Base-by-base conservation (phyloP, 2,888 invertebrate species). In the Myopa tessellatipennis region DNA sequence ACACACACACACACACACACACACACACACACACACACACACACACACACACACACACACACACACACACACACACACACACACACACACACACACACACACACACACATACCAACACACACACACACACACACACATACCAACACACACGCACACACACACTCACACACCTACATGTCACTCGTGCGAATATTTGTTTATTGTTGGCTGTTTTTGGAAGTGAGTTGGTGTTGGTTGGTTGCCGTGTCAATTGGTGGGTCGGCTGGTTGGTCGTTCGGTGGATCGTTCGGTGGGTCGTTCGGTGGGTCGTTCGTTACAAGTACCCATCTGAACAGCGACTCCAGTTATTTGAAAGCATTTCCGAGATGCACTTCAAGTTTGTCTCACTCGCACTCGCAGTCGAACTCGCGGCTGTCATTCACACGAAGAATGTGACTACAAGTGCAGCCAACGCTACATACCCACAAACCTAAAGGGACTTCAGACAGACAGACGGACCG, bases 31-130 rank as follows among this genome's bases (percentile, higher is more conserved):
- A 65, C 68, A 68, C 45, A 74, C 68, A 72, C 60, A 71, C n/a
- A 38, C 61, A 71, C 40, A 67, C 61, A 50, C 45, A 77, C 26
- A 12, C 1, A 26, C 26, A 26, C 26, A n/a, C n/a, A n/a, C n/a
- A n/a, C n/a, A n/a, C n/a, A n/a, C n/a, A 26, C 26, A 26, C 26
- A 26, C 26, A 2, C 26, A 26, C 26, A 26, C 26, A 26, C 26
- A 77, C 55, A 63, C 69, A 65, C 68, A 68, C 45, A 74, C 68
- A 72, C 60, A 71, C n/a, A 40, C 61, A 71, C 40, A 67, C 61
- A 50, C 45, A 77, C 26, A n/a, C 26, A 26, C 26, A 26, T n/a
- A 26, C 26, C 26, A 26, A 2, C 63, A 77, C 55, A 63, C 69
- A 65, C 68, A 68, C 45, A 74, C 68, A 72, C 60, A 71, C n/a